Evolutionary conservation across 92 coral and sea anemone species (phyloP).

Genomic region (Muricea muricata): DNA sequence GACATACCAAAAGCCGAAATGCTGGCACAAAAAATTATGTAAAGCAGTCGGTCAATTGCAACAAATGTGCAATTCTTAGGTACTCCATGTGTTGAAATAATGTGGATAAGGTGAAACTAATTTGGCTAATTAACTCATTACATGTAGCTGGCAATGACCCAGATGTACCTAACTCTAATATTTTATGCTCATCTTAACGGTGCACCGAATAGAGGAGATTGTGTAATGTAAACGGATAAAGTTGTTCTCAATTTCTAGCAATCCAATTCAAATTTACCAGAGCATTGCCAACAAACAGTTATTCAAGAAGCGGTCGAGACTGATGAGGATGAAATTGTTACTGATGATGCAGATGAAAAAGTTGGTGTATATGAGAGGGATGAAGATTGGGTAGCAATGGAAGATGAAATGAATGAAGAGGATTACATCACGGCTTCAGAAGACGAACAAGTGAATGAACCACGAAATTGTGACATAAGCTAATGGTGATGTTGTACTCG

Average conservation of each 20-base stretch:
- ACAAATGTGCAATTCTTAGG: conserved; percentile 7
- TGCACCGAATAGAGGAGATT: neutral
- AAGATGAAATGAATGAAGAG: conserved; percentile 10
- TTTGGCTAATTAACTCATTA: no score
- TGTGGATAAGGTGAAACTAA: no score
- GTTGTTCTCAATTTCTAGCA: conserved; percentile 30
- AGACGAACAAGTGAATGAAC: conserved; percentile 8
- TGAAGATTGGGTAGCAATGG: conserved; percentile 31
- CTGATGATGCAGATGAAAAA: conserved; percentile 5
- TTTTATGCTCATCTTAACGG: neutral
- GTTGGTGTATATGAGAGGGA: no score
- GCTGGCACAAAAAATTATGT: neutral
- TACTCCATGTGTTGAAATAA: neutral
- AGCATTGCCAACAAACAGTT: conserved; percentile 10
- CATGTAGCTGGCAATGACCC: no score
- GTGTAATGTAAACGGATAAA: neutral
- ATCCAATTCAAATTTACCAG: conserved; percentile 9
- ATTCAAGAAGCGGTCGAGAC: conserved; percentile 6
- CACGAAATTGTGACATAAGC: no score
- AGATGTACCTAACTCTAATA: neutral
- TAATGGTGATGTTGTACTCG: no score
- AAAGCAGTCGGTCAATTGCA: neutral
- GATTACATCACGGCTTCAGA: neutral
- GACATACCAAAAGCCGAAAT: neutral
- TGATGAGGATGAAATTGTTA: neutral